A percentile compares a stretch with the other conserved stretches of the same genome.
Evolutionary conservation across 2,888 invertebrate species (phyloP).

Genomic region (Drosophila rellima): DNA sequence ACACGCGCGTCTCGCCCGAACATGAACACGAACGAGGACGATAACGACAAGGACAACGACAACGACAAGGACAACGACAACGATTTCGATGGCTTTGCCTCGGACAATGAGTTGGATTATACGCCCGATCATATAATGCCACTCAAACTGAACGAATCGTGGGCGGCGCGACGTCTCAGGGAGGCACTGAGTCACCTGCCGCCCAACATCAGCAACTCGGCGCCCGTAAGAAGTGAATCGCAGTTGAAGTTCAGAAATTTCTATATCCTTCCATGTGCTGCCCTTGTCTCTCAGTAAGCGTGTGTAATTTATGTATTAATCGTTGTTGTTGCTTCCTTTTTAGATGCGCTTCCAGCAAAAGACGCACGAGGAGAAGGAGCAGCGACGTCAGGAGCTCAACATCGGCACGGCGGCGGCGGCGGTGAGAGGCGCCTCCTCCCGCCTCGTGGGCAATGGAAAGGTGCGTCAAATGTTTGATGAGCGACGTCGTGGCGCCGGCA

Average conservation of each 20-base stretch:
- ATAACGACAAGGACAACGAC: too few species aligned
- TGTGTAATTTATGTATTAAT: neutral
- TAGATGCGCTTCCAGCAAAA: conserved; percentile 94
- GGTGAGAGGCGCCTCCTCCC: conserved; percentile 34
- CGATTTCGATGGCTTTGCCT: conserved; percentile 11
- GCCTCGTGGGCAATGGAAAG: conserved; percentile 83
- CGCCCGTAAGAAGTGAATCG: conserved; percentile 66
- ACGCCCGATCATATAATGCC: conserved; percentile 74
- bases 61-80: too few species aligned
- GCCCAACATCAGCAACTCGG: conserved; percentile 68
- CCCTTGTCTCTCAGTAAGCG: too few species aligned
- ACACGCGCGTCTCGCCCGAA: conserved; percentile 56
- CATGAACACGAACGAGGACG: conserved; percentile 42
- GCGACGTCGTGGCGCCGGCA: conserved; percentile 90
- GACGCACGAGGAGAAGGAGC: conserved; percentile 92
- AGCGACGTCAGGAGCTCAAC: conserved; percentile 90
- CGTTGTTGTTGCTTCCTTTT: neutral
- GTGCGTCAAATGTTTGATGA: conserved; percentile 95
- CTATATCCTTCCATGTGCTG: neutral
- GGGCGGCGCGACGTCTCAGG: conserved; percentile 87
- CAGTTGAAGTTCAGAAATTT: neutral
- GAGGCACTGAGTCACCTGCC: conserved; percentile 86
- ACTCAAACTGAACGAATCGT: conserved; percentile 87
- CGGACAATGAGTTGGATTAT: conserved; percentile 37
- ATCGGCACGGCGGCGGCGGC: conserved; percentile 1